A percentile compares a stretch with the other conserved stretches of the same genome.
phyloP scores from a whole-genome alignment of 2,113 vertebrate genomes.

The Mustela nigripes region DNA sequence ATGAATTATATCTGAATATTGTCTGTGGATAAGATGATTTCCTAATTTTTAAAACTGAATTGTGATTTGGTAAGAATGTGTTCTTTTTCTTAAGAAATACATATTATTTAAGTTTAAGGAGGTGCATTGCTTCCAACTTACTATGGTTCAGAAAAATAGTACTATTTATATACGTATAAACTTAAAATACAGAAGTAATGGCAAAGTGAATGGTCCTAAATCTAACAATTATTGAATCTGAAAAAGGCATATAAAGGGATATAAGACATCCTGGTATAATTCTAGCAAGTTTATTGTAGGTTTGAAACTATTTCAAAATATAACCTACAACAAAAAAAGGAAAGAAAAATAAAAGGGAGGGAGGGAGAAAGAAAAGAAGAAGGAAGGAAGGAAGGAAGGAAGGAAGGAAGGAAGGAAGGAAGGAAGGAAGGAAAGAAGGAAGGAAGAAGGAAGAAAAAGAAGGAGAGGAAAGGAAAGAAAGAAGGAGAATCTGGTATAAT shows the following conservation, averaged over 20 bases:
- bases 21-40: neutral
- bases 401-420: accelerated
- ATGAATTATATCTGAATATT: neutral
- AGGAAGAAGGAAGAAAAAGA: neutral
- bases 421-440: no score
- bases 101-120: neutral
- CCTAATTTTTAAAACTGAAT: neutral
- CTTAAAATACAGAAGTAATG: neutral
- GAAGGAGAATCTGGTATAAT: no score
- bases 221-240: neutral
- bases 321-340: neutral
- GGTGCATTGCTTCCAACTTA: neutral
- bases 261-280: neutral
- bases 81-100: neutral
- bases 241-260: neutral
- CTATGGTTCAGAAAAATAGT: neutral
- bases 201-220: neutral
- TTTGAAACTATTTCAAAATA: neutral
- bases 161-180: neutral
- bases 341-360: neutral
- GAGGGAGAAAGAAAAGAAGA: neutral
- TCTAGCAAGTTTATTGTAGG: neutral
- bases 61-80: neutral
- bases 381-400: no score
- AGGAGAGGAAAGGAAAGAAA: neutral